Evolutionary conservation across 2,113 vertebrate species (phyloP).

Genomic region (Caranx ignobilis): DNA sequence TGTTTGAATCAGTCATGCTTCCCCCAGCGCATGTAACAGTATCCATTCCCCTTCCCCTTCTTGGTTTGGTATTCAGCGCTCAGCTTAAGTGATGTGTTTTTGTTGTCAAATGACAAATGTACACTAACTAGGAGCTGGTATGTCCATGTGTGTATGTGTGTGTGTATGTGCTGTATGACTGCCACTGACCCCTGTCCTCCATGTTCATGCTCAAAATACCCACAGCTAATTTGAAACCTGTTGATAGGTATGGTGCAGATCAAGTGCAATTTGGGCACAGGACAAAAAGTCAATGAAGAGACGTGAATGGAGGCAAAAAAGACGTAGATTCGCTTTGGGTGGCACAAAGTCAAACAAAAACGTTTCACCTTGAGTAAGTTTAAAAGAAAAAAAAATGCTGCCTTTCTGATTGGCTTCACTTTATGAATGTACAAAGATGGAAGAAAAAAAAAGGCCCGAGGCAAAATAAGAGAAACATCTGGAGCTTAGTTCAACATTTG

Average conservation of each 20-base stretch:
- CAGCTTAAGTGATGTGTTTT: conserved; percentile 77
- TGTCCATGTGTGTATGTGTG: conserved; percentile 14
- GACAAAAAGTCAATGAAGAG: conserved; percentile 30
- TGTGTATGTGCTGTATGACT: conserved; percentile 21
- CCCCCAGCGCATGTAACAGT: conserved; percentile 61
- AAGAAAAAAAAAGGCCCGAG: not conserved
- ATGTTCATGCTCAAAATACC: conserved; percentile 50
- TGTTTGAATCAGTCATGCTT: conserved; percentile 77
- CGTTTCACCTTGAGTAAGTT: not conserved
- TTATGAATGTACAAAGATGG: not conserved
- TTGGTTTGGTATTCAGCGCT: conserved; percentile 70
- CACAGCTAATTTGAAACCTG: conserved; percentile 64
- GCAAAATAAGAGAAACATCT: not conserved
- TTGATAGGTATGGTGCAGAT: conserved; percentile 64
- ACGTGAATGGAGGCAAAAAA: conserved; percentile 10
- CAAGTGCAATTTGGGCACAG: conserved; percentile 47
- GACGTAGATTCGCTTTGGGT: not conserved
- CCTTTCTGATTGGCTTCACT: not conserved
- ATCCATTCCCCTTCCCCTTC: conserved; percentile 62
- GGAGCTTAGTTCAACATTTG: not conserved
- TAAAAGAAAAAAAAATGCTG: not conserved
- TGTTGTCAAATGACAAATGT: conserved; percentile 81
- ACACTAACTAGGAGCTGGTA: conserved; percentile 55
- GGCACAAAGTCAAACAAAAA: conserved; percentile 20
- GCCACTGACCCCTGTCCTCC: conserved; percentile 59